Evolutionary conservation across 1,140 invertebrate species (phyloP).

Genomic region (Brachionus manjavacas): DNA sequence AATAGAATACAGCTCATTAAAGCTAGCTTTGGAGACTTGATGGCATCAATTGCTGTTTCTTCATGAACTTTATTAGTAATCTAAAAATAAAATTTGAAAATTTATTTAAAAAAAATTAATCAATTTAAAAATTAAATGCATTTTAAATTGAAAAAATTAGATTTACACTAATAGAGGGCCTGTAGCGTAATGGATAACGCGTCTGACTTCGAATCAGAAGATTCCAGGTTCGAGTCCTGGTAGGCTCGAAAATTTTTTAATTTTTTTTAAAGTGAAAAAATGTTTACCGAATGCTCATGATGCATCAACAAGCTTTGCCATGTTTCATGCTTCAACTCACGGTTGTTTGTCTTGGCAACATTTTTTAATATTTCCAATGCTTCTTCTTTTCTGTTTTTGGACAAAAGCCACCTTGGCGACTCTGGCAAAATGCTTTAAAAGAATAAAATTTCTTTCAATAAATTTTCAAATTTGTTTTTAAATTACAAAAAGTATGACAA

Average conservation of each 20-base stretch:
- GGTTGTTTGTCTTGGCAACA: slow-evolving; percentile 47
- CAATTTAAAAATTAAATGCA: too few species aligned
- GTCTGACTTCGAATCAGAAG: slow-evolving; percentile 20
- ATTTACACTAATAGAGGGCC: too few species aligned
- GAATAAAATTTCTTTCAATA: neutral
- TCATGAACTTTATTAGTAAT: neutral
- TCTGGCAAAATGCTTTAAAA: slow-evolving; percentile 48
- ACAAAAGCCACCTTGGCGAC: slow-evolving; percentile 50
- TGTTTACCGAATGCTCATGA: slow-evolving; percentile 30
- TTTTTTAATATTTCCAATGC: slow-evolving; percentile 47
- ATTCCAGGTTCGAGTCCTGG: slow-evolving; percentile 18
- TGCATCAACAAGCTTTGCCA: slow-evolving; percentile 4
- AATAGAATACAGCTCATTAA: slow-evolving; percentile 12
- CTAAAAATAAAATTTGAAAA: neutral
- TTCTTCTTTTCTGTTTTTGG: slow-evolving; percentile 46
- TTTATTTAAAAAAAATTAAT: neutral
- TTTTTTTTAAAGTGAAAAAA: neutral
- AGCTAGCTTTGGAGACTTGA: neutral
- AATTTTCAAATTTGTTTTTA: too few species aligned
- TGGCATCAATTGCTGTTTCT: neutral
- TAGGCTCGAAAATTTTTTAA: neutral
- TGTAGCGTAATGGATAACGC: neutral
- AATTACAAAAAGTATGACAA: slow-evolving; percentile 37
- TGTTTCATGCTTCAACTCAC: neutral
- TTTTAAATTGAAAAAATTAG: too few species aligned